Base-by-base conservation (phyloP, 1,140 invertebrate species). In the Brachionus angularis region DNA sequence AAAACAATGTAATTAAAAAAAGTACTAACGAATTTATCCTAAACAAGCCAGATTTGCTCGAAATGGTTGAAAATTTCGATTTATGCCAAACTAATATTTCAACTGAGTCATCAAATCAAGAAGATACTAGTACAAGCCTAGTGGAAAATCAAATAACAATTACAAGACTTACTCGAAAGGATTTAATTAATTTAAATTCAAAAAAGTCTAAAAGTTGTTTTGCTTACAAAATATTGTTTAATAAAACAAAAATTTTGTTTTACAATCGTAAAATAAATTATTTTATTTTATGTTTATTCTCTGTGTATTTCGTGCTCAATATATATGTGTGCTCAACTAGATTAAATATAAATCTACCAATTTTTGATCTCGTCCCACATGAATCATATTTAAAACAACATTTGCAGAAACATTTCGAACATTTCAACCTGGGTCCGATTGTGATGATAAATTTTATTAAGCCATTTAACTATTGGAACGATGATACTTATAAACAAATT, bases 331-430 rank as follows among this genome's bases (percentile, higher is more conserved):
- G 33, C 16, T 47, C 16, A 14, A 5, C 33, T n/a, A 39, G 33
- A 31, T 29, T 46, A 10, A 18, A 27, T 16, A 31, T 50, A 16
- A 42, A 67, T 21, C 31, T 67, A 33, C 62, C 39, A n/a, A 47
- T 67, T 27, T 18, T 21, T n/a, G 47, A 50, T 7, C 23, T 67
- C 8, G 7, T 67, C 3, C 62, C 62, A 67, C 7, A 8, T 8
- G 27, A 67, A 12, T 67, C 62, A 14, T 67, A 67, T 67, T 12
- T 67, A 2, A 67, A 67, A 46, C 46, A 67, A 14, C 62, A 67
- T 34, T 21, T 67, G 1, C 16, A 27, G 5, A 67, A 67, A 16
- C 62, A 67, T 67, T 12, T 47, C 10, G 29, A 46, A 18, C 14
- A 36, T 25, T 67, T 67, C 29, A 29, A 67, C 1, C 23, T 67